These are phyloP conservation scores for Myiotriccus ornatus DNA, from an alignment of 2,797 vertebrate genomes.

Conservation along the genomic window DNA sequence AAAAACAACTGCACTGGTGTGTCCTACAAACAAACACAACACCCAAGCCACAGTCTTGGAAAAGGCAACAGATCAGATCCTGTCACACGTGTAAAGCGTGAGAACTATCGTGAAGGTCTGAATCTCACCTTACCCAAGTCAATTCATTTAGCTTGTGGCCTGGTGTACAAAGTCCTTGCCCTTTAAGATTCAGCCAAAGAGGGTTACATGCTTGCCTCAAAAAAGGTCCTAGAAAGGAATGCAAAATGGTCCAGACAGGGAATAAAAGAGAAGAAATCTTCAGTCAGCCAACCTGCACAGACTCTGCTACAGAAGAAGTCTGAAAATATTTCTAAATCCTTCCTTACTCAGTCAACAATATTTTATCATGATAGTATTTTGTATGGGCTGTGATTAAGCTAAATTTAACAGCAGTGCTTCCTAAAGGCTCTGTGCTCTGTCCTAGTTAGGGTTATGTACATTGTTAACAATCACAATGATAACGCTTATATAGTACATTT, in stretches of 20 bases:
- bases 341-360: not conserved
- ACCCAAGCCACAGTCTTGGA: not conserved
- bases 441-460: not conserved
- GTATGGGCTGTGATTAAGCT: not conserved
- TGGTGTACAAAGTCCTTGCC: not conserved
- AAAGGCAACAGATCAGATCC: not conserved
- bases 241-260: not conserved
- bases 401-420: not conserved
- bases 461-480: not conserved
- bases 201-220: not conserved
- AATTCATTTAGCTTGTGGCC: not conserved
- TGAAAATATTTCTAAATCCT: not conserved
- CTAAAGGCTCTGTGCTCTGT: not conserved
- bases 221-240: not conserved
- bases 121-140: not conserved
- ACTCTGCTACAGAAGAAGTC: not conserved
- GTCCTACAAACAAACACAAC: not conserved
- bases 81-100: rapidly evolving
- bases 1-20: not conserved
- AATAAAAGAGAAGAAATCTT: not conserved
- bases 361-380: not conserved
- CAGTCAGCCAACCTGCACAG: not conserved
- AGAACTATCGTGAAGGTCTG: not conserved
- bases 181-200: not conserved
- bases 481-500: not conserved